Evolutionary conservation across 35 echinoderm and acorn worm species (phyloP).

Genomic region (Patiria miniata): DNA sequence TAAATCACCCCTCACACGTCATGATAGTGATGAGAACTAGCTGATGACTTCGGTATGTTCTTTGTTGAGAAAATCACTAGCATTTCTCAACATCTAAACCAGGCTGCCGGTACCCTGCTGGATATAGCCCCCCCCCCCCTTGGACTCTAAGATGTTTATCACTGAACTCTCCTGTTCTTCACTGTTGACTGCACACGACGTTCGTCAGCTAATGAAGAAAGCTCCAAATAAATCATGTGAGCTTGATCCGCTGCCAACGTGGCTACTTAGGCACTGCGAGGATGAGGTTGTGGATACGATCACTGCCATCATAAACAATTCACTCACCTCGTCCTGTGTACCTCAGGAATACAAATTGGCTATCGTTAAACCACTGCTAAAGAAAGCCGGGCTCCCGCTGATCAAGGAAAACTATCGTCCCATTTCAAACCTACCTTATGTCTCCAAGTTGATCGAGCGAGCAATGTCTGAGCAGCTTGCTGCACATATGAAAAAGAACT

Average conservation of each 20-base stretch:
- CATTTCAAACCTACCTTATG: background rate
- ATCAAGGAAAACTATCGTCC: background rate
- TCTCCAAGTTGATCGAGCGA: background rate
- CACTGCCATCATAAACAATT: background rate
- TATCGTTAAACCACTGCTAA: background rate
- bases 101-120: background rate
- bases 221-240: background rate
- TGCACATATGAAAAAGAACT: too few species aligned
- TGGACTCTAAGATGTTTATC: background rate
- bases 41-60: background rate
- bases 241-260: background rate
- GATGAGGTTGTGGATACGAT: background rate
- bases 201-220: background rate
- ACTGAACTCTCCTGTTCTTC: background rate
- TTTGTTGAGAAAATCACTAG: background rate
- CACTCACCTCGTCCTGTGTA: background rate
- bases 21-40: background rate
- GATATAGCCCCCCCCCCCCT: background rate
- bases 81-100: background rate
- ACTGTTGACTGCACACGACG: background rate
- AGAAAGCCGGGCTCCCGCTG: background rate
- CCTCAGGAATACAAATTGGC: background rate
- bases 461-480: background rate
- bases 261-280: background rate
- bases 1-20: background rate